Evolutionary conservation across 2,888 invertebrate species (phyloP).

Genomic region (Spilosoma lubricipeda): DNA sequence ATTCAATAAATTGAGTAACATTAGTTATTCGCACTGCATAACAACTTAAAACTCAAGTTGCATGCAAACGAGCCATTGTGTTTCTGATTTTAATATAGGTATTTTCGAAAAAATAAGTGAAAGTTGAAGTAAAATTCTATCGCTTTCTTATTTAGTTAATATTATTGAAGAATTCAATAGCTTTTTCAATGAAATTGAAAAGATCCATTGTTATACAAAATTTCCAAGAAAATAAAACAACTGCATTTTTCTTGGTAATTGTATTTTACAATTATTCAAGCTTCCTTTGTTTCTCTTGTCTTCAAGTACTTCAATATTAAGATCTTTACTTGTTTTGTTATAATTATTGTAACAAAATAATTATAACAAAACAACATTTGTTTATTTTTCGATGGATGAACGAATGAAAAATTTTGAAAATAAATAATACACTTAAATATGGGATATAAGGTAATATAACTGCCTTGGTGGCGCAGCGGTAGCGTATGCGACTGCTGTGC

Average conservation of each 20-base stretch:
- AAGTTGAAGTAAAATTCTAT: background rate
- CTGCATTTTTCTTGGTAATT: no score
- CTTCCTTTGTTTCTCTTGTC: background rate
- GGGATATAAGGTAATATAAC: no score
- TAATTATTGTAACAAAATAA: no score
- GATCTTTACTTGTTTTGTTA: background rate
- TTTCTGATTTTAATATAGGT: background rate
- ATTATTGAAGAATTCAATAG: background rate
- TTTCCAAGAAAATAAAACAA: no score
- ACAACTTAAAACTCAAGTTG: conserved; percentile 8
- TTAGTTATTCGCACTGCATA: conserved; percentile 14
- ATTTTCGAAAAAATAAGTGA: background rate
- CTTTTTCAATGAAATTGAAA: background rate
- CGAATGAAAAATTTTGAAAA: no score
- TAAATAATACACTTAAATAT: no score
- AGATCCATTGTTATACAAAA: background rate
- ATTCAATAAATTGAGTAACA: background rate
- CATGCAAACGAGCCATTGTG: conserved; percentile 9
- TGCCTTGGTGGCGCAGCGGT: no score
- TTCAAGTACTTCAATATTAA: background rate
- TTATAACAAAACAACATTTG: no score
- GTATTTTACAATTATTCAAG: background rate
- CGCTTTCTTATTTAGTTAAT: background rate
- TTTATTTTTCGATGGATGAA: no score
- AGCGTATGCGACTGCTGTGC: no score